Evolutionary conservation across 2,113 vertebrate genomes (phyloP).

Genomic region (Clupea harengus): DNA sequence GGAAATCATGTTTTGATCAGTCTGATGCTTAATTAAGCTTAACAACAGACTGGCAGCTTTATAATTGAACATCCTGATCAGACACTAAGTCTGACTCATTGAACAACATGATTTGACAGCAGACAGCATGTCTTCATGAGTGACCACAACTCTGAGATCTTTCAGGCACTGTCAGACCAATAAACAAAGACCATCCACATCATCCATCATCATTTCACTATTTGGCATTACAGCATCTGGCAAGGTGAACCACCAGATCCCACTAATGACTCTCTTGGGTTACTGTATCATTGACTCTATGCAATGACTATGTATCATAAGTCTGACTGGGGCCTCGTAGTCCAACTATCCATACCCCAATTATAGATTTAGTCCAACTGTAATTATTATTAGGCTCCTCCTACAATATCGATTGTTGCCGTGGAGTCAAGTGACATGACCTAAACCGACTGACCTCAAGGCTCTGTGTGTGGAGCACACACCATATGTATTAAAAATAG

Average conservation of each 20-base stretch:
- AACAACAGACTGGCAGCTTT: neutral
- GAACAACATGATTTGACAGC: neutral
- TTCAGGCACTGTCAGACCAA: neutral
- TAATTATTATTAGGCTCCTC: neutral
- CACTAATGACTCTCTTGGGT: neutral
- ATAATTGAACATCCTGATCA: neutral
- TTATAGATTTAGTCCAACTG: neutral
- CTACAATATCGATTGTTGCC: neutral
- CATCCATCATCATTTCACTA: neutral
- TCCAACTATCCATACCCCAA: neutral
- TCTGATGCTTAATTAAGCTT: no score
- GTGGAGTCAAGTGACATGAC: neutral
- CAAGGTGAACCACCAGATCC: neutral
- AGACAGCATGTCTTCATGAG: neutral
- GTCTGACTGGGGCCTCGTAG: neutral
- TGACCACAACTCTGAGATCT: neutral
- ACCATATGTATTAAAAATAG: neutral
- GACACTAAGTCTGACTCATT: neutral
- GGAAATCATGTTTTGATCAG: no score
- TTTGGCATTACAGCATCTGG: neutral
- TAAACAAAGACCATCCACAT: neutral
- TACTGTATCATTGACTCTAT: neutral
- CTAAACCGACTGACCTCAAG: neutral
- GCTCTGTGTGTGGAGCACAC: neutral
- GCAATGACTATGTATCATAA: neutral